Conservation (phyloP, 2,888 invertebrate genomes). For the Latrodectus elegans region DNA sequence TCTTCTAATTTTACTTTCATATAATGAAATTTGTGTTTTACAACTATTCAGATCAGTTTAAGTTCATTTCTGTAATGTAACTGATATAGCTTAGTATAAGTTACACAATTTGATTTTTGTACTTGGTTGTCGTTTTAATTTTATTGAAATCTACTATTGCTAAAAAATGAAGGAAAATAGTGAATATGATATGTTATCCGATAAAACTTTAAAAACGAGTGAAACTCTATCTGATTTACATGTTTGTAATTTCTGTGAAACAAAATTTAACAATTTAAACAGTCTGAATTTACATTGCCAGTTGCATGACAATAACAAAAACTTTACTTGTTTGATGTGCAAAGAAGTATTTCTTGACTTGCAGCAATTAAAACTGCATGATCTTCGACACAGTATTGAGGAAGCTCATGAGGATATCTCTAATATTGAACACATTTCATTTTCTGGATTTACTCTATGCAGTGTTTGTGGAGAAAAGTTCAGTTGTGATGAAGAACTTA, state of each 20-base stretch:
- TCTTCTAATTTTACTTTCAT: too few relatives aligned
- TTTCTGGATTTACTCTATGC: not conserved
- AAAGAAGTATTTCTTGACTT: slow-evolving; percentile 22
- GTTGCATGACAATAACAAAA: slow-evolving; percentile 13
- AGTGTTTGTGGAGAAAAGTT: slow-evolving; percentile 3
- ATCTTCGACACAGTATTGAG: slow-evolving; percentile 22
- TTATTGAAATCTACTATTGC: too few relatives aligned
- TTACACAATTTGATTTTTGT: too few relatives aligned
- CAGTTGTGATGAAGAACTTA: not conserved
- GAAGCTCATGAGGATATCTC: slow-evolving; percentile 17
- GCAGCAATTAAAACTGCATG: slow-evolving; percentile 22
- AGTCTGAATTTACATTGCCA: slow-evolving; percentile 25
- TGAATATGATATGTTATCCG: too few relatives aligned
- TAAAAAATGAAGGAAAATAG: too few relatives aligned
- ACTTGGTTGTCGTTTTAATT: too few relatives aligned
- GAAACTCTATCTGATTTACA: not conserved
- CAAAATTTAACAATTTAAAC: slow-evolving; percentile 5
- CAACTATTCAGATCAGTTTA: too few relatives aligned
- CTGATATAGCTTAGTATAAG: too few relatives aligned
- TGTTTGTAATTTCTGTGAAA: slow-evolving; percentile 4
- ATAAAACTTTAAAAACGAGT: not conserved
- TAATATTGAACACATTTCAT: not conserved
- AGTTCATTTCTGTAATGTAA: too few relatives aligned
- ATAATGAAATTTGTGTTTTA: too few relatives aligned
- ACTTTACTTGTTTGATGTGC: slow-evolving; percentile 26